Evolutionary conservation across 1,140 invertebrate species (phyloP).

Genomic region (Drosophila ambigua): DNA sequence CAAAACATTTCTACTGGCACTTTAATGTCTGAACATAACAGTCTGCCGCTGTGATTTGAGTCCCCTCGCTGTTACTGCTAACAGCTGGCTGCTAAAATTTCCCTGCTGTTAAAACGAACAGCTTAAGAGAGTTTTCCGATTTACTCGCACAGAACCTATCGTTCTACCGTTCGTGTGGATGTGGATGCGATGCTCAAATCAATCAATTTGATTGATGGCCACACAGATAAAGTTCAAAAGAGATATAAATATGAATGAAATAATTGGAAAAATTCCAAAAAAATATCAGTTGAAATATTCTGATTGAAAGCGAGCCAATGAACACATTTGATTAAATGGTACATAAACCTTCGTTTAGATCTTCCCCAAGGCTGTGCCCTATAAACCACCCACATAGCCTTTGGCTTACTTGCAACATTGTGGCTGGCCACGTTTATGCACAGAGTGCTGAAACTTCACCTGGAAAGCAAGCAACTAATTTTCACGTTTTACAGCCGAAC

Average conservation of each 20-base stretch:
- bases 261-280: conserved; percentile 19
- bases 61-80: neutral
- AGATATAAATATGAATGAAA: conserved; percentile 26
- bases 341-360: neutral
- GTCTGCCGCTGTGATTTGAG: conserved; percentile 15
- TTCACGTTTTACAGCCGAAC: conserved; percentile 43
- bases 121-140: conserved; percentile 57
- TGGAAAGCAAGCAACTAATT: conserved; percentile 56
- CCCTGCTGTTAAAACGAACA: conserved; percentile 46
- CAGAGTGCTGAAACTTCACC: conserved; percentile 14
- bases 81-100: conserved; percentile 55
- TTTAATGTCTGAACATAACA: conserved; percentile 37
- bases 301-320: no score
- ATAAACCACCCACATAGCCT: neutral
- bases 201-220: conserved; percentile 13
- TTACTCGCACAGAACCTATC: neutral
- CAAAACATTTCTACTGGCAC: conserved; percentile 54
- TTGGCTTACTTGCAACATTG: conserved; percentile 49
- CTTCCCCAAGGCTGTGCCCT: no score
- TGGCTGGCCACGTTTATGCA: conserved; percentile 27
- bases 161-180: conserved; percentile 7
- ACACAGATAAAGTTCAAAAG: neutral
- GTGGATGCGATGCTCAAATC: neutral
- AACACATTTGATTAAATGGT: no score
- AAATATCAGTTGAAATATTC: no score